Evolutionary conservation across 1,140 invertebrate genomes (phyloP).

Genomic region (Drosophila mayri): DNA sequence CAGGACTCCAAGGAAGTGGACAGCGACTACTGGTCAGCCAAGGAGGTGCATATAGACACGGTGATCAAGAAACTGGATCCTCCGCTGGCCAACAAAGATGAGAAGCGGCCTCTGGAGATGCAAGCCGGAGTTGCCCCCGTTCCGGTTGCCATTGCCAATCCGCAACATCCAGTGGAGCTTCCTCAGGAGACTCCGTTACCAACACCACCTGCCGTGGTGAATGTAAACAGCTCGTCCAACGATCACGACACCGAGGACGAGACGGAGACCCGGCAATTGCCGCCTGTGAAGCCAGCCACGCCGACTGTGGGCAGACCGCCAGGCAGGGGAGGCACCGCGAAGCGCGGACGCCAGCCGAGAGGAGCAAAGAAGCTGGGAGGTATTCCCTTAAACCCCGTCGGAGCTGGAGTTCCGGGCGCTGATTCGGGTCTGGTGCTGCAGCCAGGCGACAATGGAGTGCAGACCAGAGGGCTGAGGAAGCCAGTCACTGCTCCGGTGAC

Average conservation of each 20-base stretch:
- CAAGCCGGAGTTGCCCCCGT: constrained; percentile 42
- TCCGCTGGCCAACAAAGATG: constrained; percentile 70
- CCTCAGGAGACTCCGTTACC: constrained; percentile 4
- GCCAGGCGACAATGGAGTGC: constrained; percentile 68
- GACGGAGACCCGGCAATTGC: constrained; percentile 68
- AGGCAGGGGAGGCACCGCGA: constrained; percentile 60
- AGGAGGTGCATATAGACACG: constrained; percentile 90
- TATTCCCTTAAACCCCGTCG: constrained; percentile 36
- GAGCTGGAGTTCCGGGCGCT: constrained; percentile 20
- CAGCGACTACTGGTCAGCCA: constrained; percentile 91
- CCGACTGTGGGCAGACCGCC: constrained; percentile 65
- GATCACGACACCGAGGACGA: constrained; percentile 82
- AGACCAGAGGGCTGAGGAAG: constrained; percentile 67
- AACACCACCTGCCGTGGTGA: neutral
- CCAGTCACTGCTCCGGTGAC: constrained; percentile 60
- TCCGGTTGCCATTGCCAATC: neutral
- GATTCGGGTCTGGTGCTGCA: constrained; percentile 29
- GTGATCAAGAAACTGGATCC: constrained; percentile 92
- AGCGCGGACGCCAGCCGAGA: constrained; percentile 75
- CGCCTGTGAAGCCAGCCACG: constrained; percentile 29
- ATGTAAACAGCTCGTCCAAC: constrained; percentile 43
- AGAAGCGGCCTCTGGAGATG: constrained; percentile 20
- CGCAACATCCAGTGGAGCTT: neutral
- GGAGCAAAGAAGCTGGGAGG: constrained; percentile 71
- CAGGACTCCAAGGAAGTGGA: constrained; percentile 88